Evolutionary conservation across 2,797 vertebrate genomes (phyloP), one percentile per base, ranked within the genome.

Genomic region (Danio choprae): DNA sequence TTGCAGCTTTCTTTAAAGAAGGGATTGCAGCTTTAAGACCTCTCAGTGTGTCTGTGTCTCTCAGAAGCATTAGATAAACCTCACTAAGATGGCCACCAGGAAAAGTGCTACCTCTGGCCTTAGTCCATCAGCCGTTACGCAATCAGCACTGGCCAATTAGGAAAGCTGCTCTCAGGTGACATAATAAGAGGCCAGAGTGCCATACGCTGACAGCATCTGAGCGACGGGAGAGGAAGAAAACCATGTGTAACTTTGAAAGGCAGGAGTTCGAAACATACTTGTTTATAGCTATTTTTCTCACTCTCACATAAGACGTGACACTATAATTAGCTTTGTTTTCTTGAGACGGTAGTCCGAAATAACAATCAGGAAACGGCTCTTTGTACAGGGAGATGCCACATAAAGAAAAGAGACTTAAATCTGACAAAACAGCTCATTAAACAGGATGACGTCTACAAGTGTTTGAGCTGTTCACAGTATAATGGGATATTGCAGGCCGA

Each of bases 111-210:
- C 83, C 87, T 84, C 76, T 92, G 89, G 87, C 91, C 89, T 93
- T 89, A 80, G 83, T 75, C 9, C 58, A 82, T 76, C 83, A 83
- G 83, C 74, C 81, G 79, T 77, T 46, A 65, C 63, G 84, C 88
- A 89, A 90, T 91, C 91, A 91, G 89, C 88, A 91, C 85, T 82
- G 87, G 87, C 89, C 89, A 91, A 91, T 94, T 93, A 93, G 84
- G 84, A 20, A 51, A 84, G 86, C 83, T 85, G 69, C 85, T 89
- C 83, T 85, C 87, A 90, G 84, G 90, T 89, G 88, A 87, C 83
- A 87, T 81, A 90, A 86, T 88, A 89, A 85, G 80, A 85, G 88
- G 78, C 82, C 79, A 82, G 87, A 89, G 90, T 87, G 53, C 64
- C 16, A 67, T 67, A 55, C 44, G 15, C 18, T 16, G 6, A 53